Percentiles rank a stretch among this genome's conserved stretches.
phyloP scores from a whole-genome alignment of 2,888 invertebrate genomes.

The Folsomia manolachei region DNA sequence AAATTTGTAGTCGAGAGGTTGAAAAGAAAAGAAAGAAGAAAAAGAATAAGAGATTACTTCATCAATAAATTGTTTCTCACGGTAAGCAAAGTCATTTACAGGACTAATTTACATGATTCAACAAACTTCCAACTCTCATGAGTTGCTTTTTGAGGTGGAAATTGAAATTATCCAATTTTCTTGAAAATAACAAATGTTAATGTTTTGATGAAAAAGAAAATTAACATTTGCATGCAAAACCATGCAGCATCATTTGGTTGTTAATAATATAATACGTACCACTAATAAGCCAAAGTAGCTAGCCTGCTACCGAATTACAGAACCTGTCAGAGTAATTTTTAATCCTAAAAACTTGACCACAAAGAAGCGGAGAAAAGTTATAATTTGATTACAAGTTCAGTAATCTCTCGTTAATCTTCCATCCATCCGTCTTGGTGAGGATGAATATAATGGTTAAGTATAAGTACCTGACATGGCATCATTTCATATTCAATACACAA shows the following conservation, averaged over 20 bases:
- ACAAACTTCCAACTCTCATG: not conserved
- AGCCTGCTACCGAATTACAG: slow-evolving; percentile 11
- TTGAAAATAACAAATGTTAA: not conserved
- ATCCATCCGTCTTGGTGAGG: no score
- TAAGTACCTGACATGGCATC: no score
- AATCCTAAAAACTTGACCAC: not conserved
- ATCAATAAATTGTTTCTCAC: slow-evolving; percentile 10
- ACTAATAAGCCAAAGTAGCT: not conserved
- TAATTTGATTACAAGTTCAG: slow-evolving; percentile 1
- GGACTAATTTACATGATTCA: not conserved
- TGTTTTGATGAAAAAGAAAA: not conserved
- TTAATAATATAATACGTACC: no score
- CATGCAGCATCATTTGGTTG: not conserved
- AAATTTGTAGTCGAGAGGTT: not conserved
- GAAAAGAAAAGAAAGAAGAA: not conserved
- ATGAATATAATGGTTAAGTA: no score
- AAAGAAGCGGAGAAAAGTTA: not conserved
- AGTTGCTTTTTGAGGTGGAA: not conserved
- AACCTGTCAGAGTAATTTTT: not conserved
- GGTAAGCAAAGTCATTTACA: not conserved
- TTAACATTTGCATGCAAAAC: slow-evolving; percentile 3
- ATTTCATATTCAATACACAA: no score
- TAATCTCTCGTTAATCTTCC: not conserved
- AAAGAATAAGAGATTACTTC: not conserved
- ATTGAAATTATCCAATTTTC: slow-evolving; percentile 10